These are phyloP conservation scores for Aleiodes leptofemur DNA, from an alignment of 2,888 invertebrate species.

Conservation along the genomic window DNA sequence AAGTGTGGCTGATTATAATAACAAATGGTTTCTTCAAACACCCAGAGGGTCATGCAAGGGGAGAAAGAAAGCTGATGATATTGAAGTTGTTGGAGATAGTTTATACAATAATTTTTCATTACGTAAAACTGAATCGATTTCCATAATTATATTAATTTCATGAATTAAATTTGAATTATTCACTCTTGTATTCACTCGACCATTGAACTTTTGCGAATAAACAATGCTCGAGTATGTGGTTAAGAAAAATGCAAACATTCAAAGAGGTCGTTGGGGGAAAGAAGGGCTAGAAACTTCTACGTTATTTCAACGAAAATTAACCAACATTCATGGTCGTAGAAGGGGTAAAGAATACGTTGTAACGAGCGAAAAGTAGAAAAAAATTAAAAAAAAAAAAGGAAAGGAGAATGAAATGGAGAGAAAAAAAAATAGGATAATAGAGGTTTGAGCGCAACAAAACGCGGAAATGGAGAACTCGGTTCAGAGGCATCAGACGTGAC, in stretches of 20 bases:
- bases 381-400: background rate
- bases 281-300: background rate
- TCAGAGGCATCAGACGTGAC: constrained; percentile 49
- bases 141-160: no score
- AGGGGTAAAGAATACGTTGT: background rate
- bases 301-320: constrained; percentile 29
- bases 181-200: no score
- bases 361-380: constrained; percentile 3
- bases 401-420: constrained; percentile 3
- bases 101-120: no score
- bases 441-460: constrained; percentile 33
- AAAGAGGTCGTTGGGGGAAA: background rate
- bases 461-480: constrained; percentile 36
- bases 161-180: no score
- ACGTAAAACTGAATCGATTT: no score
- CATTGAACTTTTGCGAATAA: no score
- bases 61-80: no score
- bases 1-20: no score
- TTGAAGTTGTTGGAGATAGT: no score
- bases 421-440: constrained; percentile 29
- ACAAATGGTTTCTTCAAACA: no score
- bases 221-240: background rate
- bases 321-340: constrained; percentile 12
- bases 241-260: constrained; percentile 16
- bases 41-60: no score